Evolutionary conservation across 2,113 vertebrate species (phyloP).

Genomic region (Bos javanicus): DNA sequence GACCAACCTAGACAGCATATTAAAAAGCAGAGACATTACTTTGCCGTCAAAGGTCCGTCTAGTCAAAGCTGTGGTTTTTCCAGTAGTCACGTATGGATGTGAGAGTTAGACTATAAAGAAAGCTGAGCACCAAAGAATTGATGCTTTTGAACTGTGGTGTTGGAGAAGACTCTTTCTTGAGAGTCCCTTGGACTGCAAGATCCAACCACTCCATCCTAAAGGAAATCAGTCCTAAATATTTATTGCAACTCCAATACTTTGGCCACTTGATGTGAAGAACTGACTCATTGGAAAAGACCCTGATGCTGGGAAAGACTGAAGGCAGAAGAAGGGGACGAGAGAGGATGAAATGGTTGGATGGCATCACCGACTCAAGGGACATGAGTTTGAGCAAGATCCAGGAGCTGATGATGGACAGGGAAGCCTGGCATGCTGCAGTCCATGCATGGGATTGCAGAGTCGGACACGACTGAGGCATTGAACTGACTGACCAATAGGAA

Average conservation of each 20-base stretch:
- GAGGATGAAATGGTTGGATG: neutral
- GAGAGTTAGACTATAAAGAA: neutral
- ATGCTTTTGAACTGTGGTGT: neutral
- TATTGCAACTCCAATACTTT: neutral
- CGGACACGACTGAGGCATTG: rapidly evolving
- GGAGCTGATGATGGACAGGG: neutral
- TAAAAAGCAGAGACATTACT: neutral
- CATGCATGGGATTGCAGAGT: neutral
- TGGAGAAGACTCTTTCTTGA: neutral
- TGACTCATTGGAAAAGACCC: neutral
- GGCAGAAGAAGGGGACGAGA: neutral
- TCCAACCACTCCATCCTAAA: neutral
- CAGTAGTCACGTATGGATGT: neutral
- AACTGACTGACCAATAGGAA: neutral
- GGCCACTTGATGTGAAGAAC: neutral
- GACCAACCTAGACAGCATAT: neutral
- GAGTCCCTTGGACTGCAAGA: neutral
- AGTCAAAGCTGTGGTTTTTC: neutral
- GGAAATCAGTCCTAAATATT: neutral
- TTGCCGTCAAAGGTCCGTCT: neutral
- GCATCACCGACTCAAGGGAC: neutral
- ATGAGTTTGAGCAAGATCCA: neutral
- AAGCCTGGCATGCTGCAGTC: neutral
- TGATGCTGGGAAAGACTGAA: neutral
- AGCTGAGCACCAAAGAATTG: neutral